These are phyloP conservation scores for Thumatha senex DNA, from an alignment of 2,888 invertebrate genomes.

Conservation along the genomic window DNA sequence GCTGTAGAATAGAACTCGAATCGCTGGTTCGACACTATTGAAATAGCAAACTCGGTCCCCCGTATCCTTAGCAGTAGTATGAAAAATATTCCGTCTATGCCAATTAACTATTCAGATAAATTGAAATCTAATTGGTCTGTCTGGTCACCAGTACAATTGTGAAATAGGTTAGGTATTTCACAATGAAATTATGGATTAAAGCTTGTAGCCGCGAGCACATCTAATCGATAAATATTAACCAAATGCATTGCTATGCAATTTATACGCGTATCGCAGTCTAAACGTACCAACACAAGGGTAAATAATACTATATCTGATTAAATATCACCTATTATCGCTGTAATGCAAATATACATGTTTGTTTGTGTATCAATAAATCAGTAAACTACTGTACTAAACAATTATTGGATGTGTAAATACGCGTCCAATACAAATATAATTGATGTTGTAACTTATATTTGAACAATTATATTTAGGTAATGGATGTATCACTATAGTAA, in stretches of 20 bases:
- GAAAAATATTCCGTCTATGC: too few relatives aligned
- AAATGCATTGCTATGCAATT: slow-evolving; percentile 56
- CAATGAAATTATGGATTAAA: background rate
- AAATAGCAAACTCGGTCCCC: too few relatives aligned
- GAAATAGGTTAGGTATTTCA: too few relatives aligned
- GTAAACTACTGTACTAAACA: slow-evolving; percentile 27
- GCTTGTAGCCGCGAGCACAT: slow-evolving; percentile 53
- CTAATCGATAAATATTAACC: slow-evolving; percentile 69
- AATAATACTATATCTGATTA: slow-evolving; percentile 31
- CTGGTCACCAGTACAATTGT: too few relatives aligned
- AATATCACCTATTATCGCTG: slow-evolving; percentile 32
- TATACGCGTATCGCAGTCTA: slow-evolving; percentile 35
- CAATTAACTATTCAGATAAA: slow-evolving; percentile 13
- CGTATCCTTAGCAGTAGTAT: too few relatives aligned
- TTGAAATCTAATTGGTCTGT: too few relatives aligned
- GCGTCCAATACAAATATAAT: slow-evolving; percentile 14
- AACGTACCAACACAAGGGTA: slow-evolving; percentile 12
- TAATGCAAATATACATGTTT: slow-evolving; percentile 43
- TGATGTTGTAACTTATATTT: slow-evolving; percentile 4
- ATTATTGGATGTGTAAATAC: slow-evolving; percentile 16
- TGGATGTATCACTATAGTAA: background rate
- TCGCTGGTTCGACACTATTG: too few relatives aligned
- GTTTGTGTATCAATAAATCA: slow-evolving; percentile 43
- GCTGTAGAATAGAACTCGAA: too few relatives aligned
- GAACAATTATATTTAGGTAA: background rate